Conservation (phyloP, 2,888 invertebrate genomes). For the Apodemia zela region DNA sequence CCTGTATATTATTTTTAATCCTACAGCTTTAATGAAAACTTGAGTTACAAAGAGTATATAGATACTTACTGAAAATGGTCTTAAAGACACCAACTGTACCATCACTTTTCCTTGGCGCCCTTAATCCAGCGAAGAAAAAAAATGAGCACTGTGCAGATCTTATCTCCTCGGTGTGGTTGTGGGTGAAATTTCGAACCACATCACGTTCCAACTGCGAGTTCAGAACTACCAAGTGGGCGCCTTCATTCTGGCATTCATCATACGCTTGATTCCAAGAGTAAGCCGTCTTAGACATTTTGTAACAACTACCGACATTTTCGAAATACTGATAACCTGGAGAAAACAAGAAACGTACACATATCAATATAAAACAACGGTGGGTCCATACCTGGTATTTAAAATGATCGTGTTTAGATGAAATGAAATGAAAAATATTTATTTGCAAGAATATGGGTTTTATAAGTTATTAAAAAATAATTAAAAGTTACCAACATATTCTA, state of each 20-base stretch:
- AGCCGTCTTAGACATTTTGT: conserved; percentile 42
- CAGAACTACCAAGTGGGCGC: conserved; percentile 50
- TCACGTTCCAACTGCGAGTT: conserved; percentile 50
- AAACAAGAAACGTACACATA: neutral
- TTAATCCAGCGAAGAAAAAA: conserved; percentile 53
- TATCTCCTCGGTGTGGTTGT: conserved; percentile 24
- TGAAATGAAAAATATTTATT: no score
- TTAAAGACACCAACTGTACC: conserved; percentile 44
- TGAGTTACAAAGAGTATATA: no score
- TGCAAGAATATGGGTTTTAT: no score
- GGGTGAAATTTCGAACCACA: conserved; percentile 40
- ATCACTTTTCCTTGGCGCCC: conserved; percentile 41
- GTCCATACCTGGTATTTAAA: no score
- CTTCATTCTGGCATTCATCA: conserved; percentile 48
- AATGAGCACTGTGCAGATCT: conserved; percentile 30
- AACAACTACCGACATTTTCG: conserved; percentile 50
- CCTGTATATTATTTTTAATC: no score
- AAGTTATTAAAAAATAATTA: no score
- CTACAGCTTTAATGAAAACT: no score
- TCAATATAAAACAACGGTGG: no score
- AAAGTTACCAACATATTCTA: no score
- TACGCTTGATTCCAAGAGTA: conserved; percentile 57
- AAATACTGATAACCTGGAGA: conserved; percentile 45
- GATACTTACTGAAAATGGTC: conserved; percentile 58
- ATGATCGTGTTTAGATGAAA: no score